phyloP scores from a whole-genome alignment of 2,113 vertebrate species.

The Talpa occidentalis region DNA sequence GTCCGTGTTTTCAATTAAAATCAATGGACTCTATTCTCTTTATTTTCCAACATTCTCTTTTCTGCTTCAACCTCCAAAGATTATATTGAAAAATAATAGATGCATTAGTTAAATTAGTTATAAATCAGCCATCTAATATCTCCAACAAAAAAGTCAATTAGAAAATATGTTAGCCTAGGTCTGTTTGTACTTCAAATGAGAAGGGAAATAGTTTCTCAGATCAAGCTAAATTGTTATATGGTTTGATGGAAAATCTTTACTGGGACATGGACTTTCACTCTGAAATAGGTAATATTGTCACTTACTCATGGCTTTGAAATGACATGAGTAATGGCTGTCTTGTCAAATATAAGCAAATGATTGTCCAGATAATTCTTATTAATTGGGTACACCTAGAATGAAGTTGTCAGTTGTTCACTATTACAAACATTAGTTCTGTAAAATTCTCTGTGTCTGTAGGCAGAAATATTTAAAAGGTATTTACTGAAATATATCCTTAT shows the following conservation, averaged over 20 bases:
- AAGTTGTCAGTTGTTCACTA: constrained; percentile 23
- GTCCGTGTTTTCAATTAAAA: constrained; percentile 8
- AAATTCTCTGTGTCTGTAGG: not conserved
- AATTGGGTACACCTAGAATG: not conserved
- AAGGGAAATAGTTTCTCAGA: not conserved
- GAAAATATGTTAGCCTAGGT: not conserved
- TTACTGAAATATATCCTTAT: not conserved
- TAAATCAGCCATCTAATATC: constrained; percentile 6
- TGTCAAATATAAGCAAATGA: not conserved
- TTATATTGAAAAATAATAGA: not conserved
- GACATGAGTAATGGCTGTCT: not conserved
- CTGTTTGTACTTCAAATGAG: not conserved
- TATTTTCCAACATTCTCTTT: not conserved
- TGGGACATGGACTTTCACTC: not conserved
- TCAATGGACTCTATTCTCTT: not conserved
- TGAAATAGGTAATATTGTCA: not conserved
- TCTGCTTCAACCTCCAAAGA: not conserved
- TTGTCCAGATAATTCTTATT: not conserved
- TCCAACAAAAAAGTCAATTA: constrained; percentile 34
- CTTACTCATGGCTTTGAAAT: constrained; percentile 49
- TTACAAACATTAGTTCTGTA: not conserved
- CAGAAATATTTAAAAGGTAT: not conserved
- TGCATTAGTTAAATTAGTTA: not conserved
- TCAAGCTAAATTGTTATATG: constrained; percentile 13
- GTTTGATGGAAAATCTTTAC: constrained; percentile 1